Evolutionary conservation across 2,113 vertebrate species (phyloP).

Genomic region (Plestiodon gilberti): DNA sequence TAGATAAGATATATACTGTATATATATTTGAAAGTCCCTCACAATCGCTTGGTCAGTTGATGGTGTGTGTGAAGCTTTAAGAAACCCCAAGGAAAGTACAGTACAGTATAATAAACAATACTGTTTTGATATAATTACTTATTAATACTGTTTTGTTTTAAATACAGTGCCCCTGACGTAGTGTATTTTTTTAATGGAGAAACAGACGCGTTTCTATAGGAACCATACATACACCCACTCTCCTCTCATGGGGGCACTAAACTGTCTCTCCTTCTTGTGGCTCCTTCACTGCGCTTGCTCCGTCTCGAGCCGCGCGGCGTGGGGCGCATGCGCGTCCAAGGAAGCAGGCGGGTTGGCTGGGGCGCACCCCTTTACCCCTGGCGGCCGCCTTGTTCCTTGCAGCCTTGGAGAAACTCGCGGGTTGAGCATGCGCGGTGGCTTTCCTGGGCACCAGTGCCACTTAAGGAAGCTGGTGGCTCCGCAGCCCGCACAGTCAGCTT

Average conservation of each 20-base stretch:
- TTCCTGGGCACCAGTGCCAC: background rate
- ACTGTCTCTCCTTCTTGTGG: background rate
- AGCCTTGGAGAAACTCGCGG: too few relatives aligned
- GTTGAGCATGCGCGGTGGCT: background rate
- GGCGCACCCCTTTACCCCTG: accelerated
- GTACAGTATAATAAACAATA: too few relatives aligned
- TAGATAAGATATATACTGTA: too few relatives aligned
- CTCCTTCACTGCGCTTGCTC: background rate
- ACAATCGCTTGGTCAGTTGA: too few relatives aligned
- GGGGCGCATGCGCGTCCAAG: background rate
- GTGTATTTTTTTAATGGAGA: too few relatives aligned
- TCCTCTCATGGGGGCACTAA: background rate
- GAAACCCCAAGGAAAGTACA: too few relatives aligned
- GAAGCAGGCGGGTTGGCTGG: accelerated
- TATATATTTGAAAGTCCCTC: too few relatives aligned
- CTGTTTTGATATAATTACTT: too few relatives aligned
- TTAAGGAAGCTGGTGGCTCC: too few relatives aligned
- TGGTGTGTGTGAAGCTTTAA: too few relatives aligned
- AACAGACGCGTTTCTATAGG: background rate
- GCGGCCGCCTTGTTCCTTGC: background rate
- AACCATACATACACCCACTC: background rate
- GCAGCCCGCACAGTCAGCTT: background rate
- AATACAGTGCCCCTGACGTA: too few relatives aligned
- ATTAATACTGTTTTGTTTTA: too few relatives aligned
- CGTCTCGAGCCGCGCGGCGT: background rate